Conservation (phyloP, 2,113 vertebrate genomes). For the Phyllostomus discolor region DNA sequence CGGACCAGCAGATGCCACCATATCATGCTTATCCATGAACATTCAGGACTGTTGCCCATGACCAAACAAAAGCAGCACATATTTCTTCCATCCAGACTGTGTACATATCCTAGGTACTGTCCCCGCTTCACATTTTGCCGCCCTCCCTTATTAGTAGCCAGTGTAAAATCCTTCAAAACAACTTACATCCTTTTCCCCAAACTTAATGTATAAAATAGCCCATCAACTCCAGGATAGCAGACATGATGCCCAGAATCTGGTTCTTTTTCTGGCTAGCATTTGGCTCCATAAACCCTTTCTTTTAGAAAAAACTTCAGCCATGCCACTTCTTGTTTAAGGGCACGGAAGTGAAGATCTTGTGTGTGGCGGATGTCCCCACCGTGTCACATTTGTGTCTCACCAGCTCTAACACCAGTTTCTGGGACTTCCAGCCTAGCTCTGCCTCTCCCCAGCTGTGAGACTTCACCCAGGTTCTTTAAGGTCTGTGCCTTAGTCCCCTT, state of each 20-base stretch:
- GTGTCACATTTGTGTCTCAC: neutral
- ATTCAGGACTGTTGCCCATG: neutral
- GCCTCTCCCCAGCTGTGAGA: neutral
- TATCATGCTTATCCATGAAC: neutral
- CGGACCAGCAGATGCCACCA: neutral
- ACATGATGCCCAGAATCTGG: neutral
- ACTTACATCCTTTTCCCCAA: neutral
- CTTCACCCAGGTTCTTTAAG: neutral
- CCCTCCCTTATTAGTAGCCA: neutral
- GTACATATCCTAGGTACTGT: neutral
- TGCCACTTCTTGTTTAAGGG: neutral
- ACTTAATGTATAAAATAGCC: neutral
- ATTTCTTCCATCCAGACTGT: neutral
- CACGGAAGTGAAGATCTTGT: neutral
- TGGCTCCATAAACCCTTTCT: neutral
- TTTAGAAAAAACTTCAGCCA: neutral
- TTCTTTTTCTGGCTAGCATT: neutral
- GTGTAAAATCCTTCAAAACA: neutral
- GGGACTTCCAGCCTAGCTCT: accelerated
- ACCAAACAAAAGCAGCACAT: neutral
- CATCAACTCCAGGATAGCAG: neutral
- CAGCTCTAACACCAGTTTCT: neutral
- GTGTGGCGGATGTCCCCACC: neutral
- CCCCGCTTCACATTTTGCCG: neutral
- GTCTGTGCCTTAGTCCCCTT: neutral